These are phyloP conservation scores for Erethizon dorsatum DNA, from an alignment of 2,797 vertebrate genomes.

Conservation along the genomic window DNA sequence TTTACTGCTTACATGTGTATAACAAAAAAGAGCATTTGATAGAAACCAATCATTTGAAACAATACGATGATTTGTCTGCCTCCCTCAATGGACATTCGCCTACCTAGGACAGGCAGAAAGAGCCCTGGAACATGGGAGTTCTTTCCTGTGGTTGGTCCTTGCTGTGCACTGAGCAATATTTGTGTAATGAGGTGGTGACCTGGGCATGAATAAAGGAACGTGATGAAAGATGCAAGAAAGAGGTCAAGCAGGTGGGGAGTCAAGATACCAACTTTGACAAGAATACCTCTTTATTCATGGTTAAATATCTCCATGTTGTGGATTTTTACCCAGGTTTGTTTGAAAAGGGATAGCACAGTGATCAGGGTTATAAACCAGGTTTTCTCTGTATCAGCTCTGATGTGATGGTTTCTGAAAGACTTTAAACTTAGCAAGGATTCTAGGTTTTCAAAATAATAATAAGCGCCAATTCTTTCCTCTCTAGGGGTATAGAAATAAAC, in stretches of 20 bases:
- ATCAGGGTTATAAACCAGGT: neutral
- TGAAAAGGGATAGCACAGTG: neutral
- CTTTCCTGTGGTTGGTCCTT: neutral
- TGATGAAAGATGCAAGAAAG: neutral
- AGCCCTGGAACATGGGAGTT: neutral
- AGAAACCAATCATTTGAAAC: neutral
- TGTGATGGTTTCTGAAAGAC: neutral
- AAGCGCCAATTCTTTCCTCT: neutral
- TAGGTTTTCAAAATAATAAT: slow-evolving; percentile 29
- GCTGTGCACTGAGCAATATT: too few relatives aligned
- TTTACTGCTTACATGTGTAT: neutral
- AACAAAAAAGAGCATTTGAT: neutral
- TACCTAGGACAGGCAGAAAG: neutral
- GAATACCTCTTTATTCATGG: neutral
- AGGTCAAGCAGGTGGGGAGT: neutral
- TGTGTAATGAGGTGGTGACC: neutral
- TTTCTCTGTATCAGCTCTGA: neutral
- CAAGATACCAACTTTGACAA: neutral
- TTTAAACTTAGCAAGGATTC: neutral
- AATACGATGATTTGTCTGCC: neutral
- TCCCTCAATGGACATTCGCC: neutral
- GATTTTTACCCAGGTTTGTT: neutral
- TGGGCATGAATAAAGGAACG: neutral
- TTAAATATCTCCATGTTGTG: neutral
- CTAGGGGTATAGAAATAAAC: neutral